Evolutionary conservation across 2,113 vertebrate species (phyloP), one percentile per base, ranked within the genome.

Genomic region (Pantherophis guttatus): DNA sequence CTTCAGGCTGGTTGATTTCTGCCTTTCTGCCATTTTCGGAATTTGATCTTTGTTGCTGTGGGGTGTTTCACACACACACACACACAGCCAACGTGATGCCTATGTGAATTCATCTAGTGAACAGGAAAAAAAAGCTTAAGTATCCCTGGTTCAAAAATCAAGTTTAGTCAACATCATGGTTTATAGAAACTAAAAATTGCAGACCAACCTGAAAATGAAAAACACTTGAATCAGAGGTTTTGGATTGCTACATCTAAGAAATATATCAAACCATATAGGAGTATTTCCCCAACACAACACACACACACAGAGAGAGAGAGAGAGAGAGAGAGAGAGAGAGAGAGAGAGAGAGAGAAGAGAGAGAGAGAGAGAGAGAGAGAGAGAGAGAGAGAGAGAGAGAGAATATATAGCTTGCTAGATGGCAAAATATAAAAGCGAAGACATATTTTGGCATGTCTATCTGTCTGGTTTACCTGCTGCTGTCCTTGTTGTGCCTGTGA

Each of bases 401-500:
- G 15, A 70, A 33, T 33, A 70, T 81, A 54, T 50, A 52, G 50
- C 39, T 29, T 59, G n/a, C 57, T 48, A 90, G 33, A 62, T 3
- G 7, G 19, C 21, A 93, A 90, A 87, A n/a, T 87, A 33, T 39
- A 54, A 26, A 54, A 65, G 21, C 1, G 87, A 48, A 62, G 2
- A 86, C 39, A 53, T 21, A 86, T 65, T 26, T 13, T 70, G 19
- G 21, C 21, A 58, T 50, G 39, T 53, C 4, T 33, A 19, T 55
- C 33, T n/a, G 9, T 12, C 52, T 24, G 24, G 19, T 94, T 39
- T 98, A 99, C 99, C 98, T 98, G 99, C 85, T 99, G 99, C 97
- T 98, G 99, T 94, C 99, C 99, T 89, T 98, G 98, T 86, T 98
- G 97, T 58, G 98, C 98, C 97, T 99, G 99, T 94, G 98, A 98